A percentile compares a stretch with the other conserved stretches of the same genome.
Conservation (phyloP, 2,797 vertebrate genomes). For the Lophotriccus pileatus region DNA sequence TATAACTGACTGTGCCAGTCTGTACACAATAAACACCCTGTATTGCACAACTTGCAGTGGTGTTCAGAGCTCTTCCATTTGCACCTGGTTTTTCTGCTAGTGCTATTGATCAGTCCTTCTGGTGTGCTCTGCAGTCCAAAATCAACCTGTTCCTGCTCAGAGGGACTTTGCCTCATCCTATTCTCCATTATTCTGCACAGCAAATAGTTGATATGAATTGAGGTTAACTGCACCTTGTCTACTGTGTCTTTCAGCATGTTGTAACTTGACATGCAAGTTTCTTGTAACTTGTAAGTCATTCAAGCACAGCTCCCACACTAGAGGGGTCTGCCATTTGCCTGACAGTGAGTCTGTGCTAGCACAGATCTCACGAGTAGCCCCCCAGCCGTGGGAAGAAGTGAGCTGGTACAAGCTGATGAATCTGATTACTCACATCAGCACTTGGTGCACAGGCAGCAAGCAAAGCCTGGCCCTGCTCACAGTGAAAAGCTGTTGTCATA, state of each 20-base stretch:
- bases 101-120: neutral
- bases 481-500: neutral
- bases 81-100: neutral
- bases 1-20: neutral
- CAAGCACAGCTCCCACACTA: neutral
- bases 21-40: fast-evolving
- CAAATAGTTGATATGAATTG: neutral
- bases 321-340: neutral
- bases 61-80: neutral
- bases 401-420: neutral
- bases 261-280: neutral
- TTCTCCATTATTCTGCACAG: neutral
- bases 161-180: neutral
- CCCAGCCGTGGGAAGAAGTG: neutral
- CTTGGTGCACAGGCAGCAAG: neutral
- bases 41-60: neutral
- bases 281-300: neutral
- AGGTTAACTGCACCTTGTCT: neutral
- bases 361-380: neutral
- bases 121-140: neutral
- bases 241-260: neutral
- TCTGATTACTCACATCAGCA: neutral
- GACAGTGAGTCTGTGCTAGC: neutral
- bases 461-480: neutral
- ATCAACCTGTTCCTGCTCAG: neutral